phyloP scores from a whole-genome alignment of 2,797 vertebrate species.

The Dryobates pubescens region DNA sequence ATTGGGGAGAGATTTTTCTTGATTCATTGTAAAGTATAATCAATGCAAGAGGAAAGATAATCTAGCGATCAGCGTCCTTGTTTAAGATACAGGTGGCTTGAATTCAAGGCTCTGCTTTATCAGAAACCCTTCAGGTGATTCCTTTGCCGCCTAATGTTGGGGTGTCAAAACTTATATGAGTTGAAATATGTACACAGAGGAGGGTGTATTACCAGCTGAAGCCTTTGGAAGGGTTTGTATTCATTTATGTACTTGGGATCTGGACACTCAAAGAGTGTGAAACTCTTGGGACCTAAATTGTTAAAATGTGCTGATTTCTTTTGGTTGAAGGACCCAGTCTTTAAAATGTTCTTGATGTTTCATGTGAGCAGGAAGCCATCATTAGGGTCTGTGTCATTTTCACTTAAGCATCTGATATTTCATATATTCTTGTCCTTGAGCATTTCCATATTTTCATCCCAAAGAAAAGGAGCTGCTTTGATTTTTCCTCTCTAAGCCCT shows the following conservation, averaged over 20 bases:
- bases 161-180: not conserved
- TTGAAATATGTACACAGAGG: not conserved
- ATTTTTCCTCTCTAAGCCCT: not conserved
- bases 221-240: not conserved
- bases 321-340: not conserved
- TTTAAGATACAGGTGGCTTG: not conserved
- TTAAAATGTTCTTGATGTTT: not conserved
- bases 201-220: not conserved
- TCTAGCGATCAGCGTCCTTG: not conserved
- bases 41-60: not conserved
- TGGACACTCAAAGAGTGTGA: not conserved
- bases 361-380: not conserved
- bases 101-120: not conserved
- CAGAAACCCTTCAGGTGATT: not conserved
- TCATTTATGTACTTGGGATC: not conserved
- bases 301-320: slow-evolving; percentile 1
- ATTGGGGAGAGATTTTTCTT: not conserved
- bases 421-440: not conserved
- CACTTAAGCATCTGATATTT: not conserved
- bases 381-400: not conserved
- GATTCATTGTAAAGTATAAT: not conserved
- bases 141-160: not conserved
- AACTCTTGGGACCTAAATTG: not conserved
- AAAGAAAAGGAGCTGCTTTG: not conserved
- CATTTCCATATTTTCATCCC: not conserved